Base-by-base conservation (phyloP, 2,797 vertebrate genomes). In the Crossoptilon crossoptilon region DNA sequence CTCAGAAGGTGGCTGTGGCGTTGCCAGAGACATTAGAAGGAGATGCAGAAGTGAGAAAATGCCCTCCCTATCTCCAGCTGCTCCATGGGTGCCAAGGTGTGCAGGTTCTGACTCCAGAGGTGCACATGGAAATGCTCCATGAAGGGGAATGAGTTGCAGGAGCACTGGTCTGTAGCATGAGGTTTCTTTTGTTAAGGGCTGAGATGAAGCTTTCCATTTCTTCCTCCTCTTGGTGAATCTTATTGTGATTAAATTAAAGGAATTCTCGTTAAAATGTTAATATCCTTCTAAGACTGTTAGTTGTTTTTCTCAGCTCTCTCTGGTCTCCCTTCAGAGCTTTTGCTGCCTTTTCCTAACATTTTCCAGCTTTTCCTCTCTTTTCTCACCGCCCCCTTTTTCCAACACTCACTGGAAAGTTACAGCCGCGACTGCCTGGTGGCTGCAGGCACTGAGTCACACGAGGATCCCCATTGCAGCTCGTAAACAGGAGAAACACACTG, bases 211-310 rank as follows among this genome's bases (percentile, higher is more conserved):
- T 81, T 92, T 90, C 88, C 53, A 66, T 75, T 89, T 86, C 89
- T 66, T 94, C 91, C 74, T 94, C 26, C 53, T 87, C 83, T 71
- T 56, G 74, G 71, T 92, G 95, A 94, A 87, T 92, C 96, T 93
- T 19, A 93, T n/a, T 93, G 91, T 93, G 91, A 96, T 92, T 83
- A 89, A 96, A 96, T 94, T 96, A 96, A 94, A 96, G 70, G 94
- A 93, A 93, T 93, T 84, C 95, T 95, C 39, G 39, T 96, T 93
- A 95, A 95, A 96, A 96, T 55, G 79, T 78, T 95, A 87, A 90
- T 92, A 63, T 90, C 94, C 95, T 95, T 51, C 95, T 66, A 91
- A 92, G 92, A 59, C 91, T 55, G 26, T 92, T 91, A 78, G 92
- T 91, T 96, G 94, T 96, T 96, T 96, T 96, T 91, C 93, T 96